Base-by-base conservation (phyloP, 2,888 invertebrate species). In the Synanthedon vespiformis region DNA sequence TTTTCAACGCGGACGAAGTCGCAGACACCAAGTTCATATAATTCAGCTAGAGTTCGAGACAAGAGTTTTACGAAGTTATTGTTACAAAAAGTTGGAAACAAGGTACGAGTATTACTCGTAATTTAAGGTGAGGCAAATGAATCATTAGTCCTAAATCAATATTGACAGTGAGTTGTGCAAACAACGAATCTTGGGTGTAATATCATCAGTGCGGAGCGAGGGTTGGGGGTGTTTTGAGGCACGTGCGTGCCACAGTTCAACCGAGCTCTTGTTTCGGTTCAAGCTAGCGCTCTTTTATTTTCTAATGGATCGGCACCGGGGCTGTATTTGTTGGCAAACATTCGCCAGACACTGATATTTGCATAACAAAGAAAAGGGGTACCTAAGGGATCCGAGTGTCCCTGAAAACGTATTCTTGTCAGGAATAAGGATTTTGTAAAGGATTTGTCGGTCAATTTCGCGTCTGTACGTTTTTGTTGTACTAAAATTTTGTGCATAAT, bases 121-220 rank as follows among this genome's bases (percentile, higher is more conserved):
- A 48, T 18, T 65, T 58, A 61, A 73, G 67, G 60, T 67, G 67
- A 61, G 63, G 64, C 68, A 72, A 77, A 82, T 76, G 74, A 78
- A 78, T 82, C 78, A 78, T 82, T 81, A 79, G 80, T 72, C 77
- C 78, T 79, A 77, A 76, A 66, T 75, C 69, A 81, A 84, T 82
- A 80, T 80, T 77, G 74, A 73, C 77, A 52, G 67, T 65, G 70
- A 67, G 68, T 68, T 66, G 67, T 61, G 59, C 69, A 77, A 77
- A 80, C 73, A 77, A 71, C 66, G 70, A 68, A 61, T 72, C 67
- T 71, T 57, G 65, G 74, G 67, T 71, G 66, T 69, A 70, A 70
- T 70, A 69, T 71, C 67, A 70, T 70, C 64, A 65, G 67, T 52
- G 54, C 52, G 53, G 34, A 49, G 55, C 53, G 51, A 55, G 55